Evolutionary conservation across 2,113 vertebrate species (phyloP).

Genomic region (Meles meles): DNA sequence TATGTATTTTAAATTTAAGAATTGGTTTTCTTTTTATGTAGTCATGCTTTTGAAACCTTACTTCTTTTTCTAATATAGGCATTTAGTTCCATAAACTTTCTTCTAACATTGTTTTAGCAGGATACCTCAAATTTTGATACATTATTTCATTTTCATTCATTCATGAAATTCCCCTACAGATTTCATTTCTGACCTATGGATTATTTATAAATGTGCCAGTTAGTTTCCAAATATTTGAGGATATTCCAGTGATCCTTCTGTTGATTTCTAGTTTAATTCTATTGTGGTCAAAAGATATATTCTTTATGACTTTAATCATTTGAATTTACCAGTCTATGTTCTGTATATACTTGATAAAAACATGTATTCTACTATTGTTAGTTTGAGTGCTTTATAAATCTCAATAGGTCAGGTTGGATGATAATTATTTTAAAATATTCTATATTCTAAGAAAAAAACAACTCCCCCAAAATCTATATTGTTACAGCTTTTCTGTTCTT

Average conservation of each 20-base stretch:
- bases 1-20: not conserved
- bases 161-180: not conserved
- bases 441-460: not conserved
- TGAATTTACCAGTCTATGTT: not conserved
- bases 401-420: not conserved
- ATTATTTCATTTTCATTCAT: not conserved
- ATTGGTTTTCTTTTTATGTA: not conserved
- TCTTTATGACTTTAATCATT: not conserved
- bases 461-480: not conserved
- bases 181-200: not conserved
- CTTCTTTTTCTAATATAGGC: not conserved
- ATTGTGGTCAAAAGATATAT: not conserved
- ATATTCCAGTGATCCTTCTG: not conserved
- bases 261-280: not conserved
- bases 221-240: not conserved
- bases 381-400: not conserved
- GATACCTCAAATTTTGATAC: not conserved
- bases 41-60: not conserved
- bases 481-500: not conserved
- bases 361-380: not conserved
- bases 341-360: not conserved
- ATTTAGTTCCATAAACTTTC: not conserved
- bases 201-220: not conserved
- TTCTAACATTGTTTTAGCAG: not conserved
- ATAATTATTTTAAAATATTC: not conserved